phyloP scores from a whole-genome alignment of 2,113 vertebrate species.

The Lynx canadensis region DNA sequence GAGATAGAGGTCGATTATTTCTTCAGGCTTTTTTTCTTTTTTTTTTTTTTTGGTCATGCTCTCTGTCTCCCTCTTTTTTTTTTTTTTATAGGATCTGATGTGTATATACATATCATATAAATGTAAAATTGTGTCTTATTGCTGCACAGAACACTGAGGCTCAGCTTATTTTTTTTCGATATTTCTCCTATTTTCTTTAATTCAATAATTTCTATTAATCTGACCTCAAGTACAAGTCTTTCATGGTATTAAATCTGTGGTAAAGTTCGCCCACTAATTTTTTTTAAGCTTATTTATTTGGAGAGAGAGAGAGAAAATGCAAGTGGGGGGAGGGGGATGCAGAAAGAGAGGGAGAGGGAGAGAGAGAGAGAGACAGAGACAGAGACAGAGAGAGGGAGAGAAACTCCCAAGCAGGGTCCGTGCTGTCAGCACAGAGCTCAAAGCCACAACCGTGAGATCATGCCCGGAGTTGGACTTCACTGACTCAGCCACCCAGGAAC shows the following conservation, averaged over 20 bases:
- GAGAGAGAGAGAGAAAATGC: too few relatives aligned
- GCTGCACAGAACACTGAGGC: background rate
- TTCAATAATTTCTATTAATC: background rate
- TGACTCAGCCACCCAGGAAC: too few relatives aligned
- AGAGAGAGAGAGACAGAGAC: too few relatives aligned
- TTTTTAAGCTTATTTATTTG: background rate
- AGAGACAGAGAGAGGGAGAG: too few relatives aligned
- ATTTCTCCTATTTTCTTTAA: background rate
- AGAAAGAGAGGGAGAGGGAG: too few relatives aligned
- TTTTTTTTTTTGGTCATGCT: background rate
- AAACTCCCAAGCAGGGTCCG: too few relatives aligned
- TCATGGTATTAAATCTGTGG: background rate
- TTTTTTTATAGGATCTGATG: background rate
- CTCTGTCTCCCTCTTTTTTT: background rate
- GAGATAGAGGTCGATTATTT: background rate
- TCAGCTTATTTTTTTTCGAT: background rate
- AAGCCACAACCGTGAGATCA: too few relatives aligned
- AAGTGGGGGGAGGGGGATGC: too few relatives aligned
- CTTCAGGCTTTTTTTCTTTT: background rate
- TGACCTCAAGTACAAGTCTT: background rate
- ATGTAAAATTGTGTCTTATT: background rate
- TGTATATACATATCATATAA: background rate
- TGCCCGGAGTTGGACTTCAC: too few relatives aligned
- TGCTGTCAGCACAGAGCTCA: too few relatives aligned
- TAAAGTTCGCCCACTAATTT: background rate